Percentiles rank a stretch among this genome's conserved stretches.
Conservation (phyloP, 2,888 invertebrate species). For the Xestobium rufovillosum region DNA sequence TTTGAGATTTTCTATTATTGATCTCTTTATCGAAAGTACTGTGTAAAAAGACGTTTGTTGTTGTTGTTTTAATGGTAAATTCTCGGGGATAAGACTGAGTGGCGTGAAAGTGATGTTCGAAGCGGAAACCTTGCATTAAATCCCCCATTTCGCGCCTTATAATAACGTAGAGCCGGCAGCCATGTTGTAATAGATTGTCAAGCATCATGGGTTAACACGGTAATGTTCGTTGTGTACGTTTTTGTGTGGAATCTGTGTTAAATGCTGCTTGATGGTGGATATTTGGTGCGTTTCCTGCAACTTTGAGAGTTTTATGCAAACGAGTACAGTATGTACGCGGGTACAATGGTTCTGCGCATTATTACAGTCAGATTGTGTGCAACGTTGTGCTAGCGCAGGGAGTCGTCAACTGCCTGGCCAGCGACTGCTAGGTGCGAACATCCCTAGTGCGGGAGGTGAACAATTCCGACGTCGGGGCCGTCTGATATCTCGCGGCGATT, state of each 20-base stretch:
- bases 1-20: conserved; percentile 39
- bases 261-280: conserved; percentile 25
- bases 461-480: conserved; percentile 38
- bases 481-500: conserved; percentile 26
- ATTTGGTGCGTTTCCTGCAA: conserved; percentile 28
- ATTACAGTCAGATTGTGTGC: conserved; percentile 42
- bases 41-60: conserved; percentile 4
- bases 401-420: conserved; percentile 41
- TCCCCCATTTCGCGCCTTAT: conserved; percentile 38
- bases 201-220: conserved; percentile 44
- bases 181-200: conserved; percentile 44
- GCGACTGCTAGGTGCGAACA: conserved; percentile 39
- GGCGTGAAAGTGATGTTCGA: conserved; percentile 5
- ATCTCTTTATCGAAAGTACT: conserved; percentile 21
- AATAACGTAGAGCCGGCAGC: conserved; percentile 44
- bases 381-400: conserved; percentile 47
- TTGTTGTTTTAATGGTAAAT: conserved; percentile 2
- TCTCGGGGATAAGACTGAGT: conserved; percentile 3
- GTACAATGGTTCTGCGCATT: conserved; percentile 45
- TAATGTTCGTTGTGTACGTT: conserved; percentile 31
- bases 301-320: conserved; percentile 34
- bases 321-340: conserved; percentile 31
- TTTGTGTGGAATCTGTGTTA: conserved; percentile 25
- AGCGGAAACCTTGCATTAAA: conserved; percentile 22
- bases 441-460: conserved; percentile 44